A percentile compares a stretch with the other conserved stretches of the same genome.
Evolutionary conservation across 1,140 invertebrate species (phyloP).

Genomic region (Drosophila micromelanica): DNA sequence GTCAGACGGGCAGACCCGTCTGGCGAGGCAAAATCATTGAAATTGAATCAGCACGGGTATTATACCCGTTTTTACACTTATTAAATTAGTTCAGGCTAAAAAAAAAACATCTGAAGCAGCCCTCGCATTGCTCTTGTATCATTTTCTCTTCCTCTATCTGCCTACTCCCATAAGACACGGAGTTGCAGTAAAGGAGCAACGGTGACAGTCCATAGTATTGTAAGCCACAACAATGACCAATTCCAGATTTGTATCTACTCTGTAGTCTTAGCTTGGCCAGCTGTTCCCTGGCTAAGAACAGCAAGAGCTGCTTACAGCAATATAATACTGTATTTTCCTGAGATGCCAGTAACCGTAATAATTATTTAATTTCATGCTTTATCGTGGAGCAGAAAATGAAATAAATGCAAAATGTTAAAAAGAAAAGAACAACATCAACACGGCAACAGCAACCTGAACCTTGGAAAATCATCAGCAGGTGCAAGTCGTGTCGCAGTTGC

Average conservation of each 20-base stretch:
- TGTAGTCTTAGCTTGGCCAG: conserved; percentile 10
- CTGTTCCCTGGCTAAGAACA: conserved; percentile 17
- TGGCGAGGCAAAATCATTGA: too few relatives aligned
- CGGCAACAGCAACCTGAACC: not conserved
- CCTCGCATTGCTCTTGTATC: conserved; percentile 5
- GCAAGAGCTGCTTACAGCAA: conserved; percentile 11
- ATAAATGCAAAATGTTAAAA: conserved; percentile 15
- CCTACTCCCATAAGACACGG: not conserved
- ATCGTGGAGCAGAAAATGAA: conserved; percentile 24
- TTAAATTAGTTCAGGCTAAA: too few relatives aligned
- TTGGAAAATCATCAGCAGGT: conserved; percentile 32
- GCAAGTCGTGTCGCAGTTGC: conserved; percentile 32
- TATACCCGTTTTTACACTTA: too few relatives aligned
- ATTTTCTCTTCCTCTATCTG: not conserved
- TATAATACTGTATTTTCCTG: conserved; percentile 17
- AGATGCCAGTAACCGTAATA: conserved; percentile 60
- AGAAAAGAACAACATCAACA: conserved; percentile 6
- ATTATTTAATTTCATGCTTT: conserved; percentile 66
- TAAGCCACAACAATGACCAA: conserved; percentile 60
- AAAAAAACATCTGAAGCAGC: conserved; percentile 8
- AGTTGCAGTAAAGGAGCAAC: conserved; percentile 3
- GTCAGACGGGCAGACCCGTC: too few relatives aligned
- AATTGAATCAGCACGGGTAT: too few relatives aligned
- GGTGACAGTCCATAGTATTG: conserved; percentile 35
- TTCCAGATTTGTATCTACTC: conserved; percentile 12